Evolutionary conservation across 2,797 vertebrate genomes (phyloP).

Genomic region (Chrosomus eos): DNA sequence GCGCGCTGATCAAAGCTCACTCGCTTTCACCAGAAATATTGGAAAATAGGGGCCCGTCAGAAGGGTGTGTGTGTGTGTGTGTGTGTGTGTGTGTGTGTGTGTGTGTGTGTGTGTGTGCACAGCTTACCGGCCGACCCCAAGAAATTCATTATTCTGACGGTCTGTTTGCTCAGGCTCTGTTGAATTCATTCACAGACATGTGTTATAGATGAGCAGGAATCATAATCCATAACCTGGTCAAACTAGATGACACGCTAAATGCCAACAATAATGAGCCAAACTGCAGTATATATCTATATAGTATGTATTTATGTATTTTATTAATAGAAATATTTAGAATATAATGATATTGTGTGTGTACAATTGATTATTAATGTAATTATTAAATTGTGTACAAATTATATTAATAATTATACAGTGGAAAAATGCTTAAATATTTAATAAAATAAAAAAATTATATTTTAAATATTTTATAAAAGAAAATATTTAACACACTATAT

Average conservation of each 20-base stretch:
- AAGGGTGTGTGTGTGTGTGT: slow-evolving; percentile 52
- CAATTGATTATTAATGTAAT: no score
- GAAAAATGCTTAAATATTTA: no score
- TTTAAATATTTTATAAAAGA: no score
- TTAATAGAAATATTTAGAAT: not conserved
- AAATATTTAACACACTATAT: no score
- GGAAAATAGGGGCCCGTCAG: slow-evolving; percentile 70
- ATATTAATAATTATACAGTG: no score
- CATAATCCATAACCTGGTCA: slow-evolving; percentile 28
- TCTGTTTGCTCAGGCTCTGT: slow-evolving; percentile 55
- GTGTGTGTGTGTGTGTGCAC: slow-evolving; percentile 55
- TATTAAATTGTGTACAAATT: no score
- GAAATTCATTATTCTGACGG: slow-evolving; percentile 71
- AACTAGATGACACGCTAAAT: slow-evolving; percentile 23
- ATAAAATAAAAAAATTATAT: no score
- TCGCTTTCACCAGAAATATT: slow-evolving; percentile 70
- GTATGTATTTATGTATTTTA: not conserved
- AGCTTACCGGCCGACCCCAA: slow-evolving; percentile 64
- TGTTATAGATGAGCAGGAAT: slow-evolving; percentile 27
- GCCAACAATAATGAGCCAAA: not conserved
- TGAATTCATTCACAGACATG: slow-evolving; percentile 44
- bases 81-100: slow-evolving; percentile 2
- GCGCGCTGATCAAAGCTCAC: slow-evolving; percentile 46
- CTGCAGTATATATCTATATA: not conserved
- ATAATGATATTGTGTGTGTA: no score